phyloP scores from a whole-genome alignment of 1,140 invertebrate species.

The Maniola jurtina region DNA sequence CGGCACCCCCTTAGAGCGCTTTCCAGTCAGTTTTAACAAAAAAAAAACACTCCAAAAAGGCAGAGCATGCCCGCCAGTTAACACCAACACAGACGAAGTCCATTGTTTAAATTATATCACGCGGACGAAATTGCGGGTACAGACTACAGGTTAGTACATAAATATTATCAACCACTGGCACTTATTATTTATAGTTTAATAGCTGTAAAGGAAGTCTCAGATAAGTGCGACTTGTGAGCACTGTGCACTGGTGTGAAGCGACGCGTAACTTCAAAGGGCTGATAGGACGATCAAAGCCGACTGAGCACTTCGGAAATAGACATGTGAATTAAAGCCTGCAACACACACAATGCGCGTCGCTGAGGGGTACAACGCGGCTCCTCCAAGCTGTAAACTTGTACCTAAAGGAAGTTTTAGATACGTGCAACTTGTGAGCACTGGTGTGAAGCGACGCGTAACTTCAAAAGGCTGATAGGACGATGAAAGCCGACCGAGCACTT shows the following conservation, averaged over 20 bases:
- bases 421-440: not conserved
- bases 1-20: too few species aligned
- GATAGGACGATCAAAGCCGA: conserved; percentile 22
- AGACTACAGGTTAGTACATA: too few species aligned
- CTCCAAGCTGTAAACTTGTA: too few species aligned
- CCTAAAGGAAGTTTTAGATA: conserved; percentile 12
- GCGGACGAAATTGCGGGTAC: too few species aligned
- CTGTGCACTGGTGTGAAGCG: conserved; percentile 6
- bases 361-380: too few species aligned
- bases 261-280: conserved; percentile 14
- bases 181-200: conserved; percentile 2
- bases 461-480: conserved; percentile 19
- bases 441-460: conserved; percentile 10
- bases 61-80: too few species aligned
- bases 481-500: conserved; percentile 15
- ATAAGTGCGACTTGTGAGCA: conserved; percentile 3
- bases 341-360: too few species aligned
- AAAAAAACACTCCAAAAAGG: too few species aligned
- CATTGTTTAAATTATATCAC: too few species aligned
- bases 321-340: conserved; percentile 11
- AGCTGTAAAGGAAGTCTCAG: conserved; percentile 8
- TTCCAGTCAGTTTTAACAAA: too few species aligned
- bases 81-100: too few species aligned
- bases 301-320: conserved; percentile 16
- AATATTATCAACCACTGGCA: too few species aligned